phyloP scores from a whole-genome alignment of 1,140 invertebrate genomes.

The Dufourea novaeangliae region DNA sequence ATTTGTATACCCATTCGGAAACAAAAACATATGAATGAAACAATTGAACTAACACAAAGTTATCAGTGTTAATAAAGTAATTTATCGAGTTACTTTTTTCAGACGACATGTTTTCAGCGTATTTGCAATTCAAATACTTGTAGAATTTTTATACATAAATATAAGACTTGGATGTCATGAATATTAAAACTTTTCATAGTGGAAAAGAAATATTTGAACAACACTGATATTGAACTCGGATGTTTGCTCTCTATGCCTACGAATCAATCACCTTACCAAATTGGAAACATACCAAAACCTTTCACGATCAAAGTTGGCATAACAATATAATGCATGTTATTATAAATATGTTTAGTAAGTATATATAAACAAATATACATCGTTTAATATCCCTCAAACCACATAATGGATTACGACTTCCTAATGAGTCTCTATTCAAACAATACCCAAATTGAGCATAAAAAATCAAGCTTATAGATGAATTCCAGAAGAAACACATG shows the following conservation, averaged over 20 bases:
- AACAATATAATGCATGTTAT: too few relatives aligned
- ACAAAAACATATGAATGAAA: not conserved
- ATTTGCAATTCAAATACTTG: not conserved
- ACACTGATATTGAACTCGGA: not conserved
- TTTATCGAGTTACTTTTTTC: not conserved
- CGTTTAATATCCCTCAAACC: conserved; percentile 9
- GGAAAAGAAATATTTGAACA: not conserved
- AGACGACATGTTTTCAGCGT: not conserved
- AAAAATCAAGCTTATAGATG: conserved; percentile 33
- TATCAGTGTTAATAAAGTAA: conserved; percentile 23
- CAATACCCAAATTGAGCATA: conserved; percentile 7
- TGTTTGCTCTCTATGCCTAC: not conserved
- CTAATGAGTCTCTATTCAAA: conserved; percentile 9
- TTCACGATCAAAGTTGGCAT: not conserved
- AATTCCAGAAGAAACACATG: not conserved
- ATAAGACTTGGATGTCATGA: not conserved
- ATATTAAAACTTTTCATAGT: not conserved
- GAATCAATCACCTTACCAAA: conserved; percentile 9
- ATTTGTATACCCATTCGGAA: conserved; percentile 8
- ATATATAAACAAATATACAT: not conserved
- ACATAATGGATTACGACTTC: conserved; percentile 9
- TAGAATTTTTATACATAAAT: not conserved
- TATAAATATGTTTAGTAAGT: not conserved
- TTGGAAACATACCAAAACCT: not conserved
- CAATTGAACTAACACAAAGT: not conserved